phyloP scores from a whole-genome alignment of 2,888 invertebrate genomes.

The Corythucha ciliata region DNA sequence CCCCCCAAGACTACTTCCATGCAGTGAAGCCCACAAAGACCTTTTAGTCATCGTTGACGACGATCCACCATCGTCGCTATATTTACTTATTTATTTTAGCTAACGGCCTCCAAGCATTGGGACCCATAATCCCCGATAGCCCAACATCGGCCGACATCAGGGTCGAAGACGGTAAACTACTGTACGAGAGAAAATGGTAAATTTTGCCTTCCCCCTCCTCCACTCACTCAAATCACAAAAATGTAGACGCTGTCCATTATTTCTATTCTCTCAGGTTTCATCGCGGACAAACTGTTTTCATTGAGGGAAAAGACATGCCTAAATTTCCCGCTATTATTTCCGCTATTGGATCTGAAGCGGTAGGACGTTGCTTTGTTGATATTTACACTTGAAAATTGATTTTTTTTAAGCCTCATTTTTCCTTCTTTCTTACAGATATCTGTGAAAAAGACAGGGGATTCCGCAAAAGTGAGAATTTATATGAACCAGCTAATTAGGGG shows the following conservation, averaged over 20 bases:
- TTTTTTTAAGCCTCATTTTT: too few species aligned
- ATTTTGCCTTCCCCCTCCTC: slow-evolving; percentile 1
- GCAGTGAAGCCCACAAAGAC: too few species aligned
- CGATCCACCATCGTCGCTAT: not conserved
- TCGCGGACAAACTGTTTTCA: slow-evolving; percentile 83
- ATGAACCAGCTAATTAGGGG: slow-evolving; percentile 76
- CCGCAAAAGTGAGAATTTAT: slow-evolving; percentile 72
- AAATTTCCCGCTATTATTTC: slow-evolving; percentile 84
- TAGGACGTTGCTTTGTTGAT: not conserved
- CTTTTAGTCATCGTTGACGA: not conserved
- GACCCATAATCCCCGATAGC: slow-evolving; percentile 22
- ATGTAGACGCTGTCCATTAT: too few species aligned
- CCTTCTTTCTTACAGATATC: slow-evolving; percentile 51
- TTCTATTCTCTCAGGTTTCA: slow-evolving; percentile 56
- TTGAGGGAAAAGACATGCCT: slow-evolving; percentile 76
- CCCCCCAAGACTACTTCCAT: too few species aligned
- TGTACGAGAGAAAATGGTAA: slow-evolving; percentile 83
- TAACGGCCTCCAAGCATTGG: slow-evolving; percentile 18
- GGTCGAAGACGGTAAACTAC: slow-evolving; percentile 88
- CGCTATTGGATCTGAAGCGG: slow-evolving; percentile 81
- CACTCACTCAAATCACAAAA: slow-evolving; percentile 1
- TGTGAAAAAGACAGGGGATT: slow-evolving; percentile 74
- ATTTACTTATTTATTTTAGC: slow-evolving; percentile 3
- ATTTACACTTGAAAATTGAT: too few species aligned
- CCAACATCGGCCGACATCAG: slow-evolving; percentile 54